A percentile compares a stretch with the other conserved stretches of the same genome.
These are phyloP conservation scores for Gambusia holbrooki DNA, from an alignment of 2,113 vertebrate species.

Conservation along the genomic window DNA sequence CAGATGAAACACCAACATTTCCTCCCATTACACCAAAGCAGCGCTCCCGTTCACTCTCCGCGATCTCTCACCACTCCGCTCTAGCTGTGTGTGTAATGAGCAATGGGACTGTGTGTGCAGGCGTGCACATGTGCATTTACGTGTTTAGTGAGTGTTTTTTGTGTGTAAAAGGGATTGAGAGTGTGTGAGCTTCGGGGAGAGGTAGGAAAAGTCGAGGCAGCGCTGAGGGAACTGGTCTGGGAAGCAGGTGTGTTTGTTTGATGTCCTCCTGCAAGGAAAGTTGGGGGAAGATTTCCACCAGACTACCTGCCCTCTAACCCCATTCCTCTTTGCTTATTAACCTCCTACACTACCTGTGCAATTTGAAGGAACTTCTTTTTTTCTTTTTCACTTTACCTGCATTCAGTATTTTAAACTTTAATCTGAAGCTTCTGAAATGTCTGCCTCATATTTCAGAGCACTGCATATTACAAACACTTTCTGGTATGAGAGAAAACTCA, in stretches of 20 bases:
- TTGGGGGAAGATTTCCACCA: constrained; percentile 52
- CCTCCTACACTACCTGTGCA: constrained; percentile 12
- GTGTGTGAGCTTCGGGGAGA: constrained; percentile 45
- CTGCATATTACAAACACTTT: background rate
- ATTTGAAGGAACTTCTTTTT: constrained; percentile 8
- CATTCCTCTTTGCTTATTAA: constrained; percentile 29
- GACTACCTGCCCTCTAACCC: constrained; percentile 42
- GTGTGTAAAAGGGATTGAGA: constrained; percentile 64
- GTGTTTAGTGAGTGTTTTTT: constrained; percentile 37
- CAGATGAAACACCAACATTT: constrained; percentile 93
- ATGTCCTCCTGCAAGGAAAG: constrained; percentile 59
- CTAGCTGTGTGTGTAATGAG: constrained; percentile 72
- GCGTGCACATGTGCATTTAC: constrained; percentile 18
- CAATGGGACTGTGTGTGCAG: constrained; percentile 57
- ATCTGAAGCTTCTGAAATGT: background rate
- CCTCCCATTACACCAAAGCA: constrained; percentile 86
- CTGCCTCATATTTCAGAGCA: background rate
- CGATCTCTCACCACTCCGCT: constrained; percentile 69
- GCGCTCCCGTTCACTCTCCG: constrained; percentile 57
- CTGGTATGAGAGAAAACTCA: background rate
- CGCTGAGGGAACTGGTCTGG: constrained; percentile 66
- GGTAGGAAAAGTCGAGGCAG: constrained; percentile 60
- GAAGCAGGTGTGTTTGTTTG: constrained; percentile 73
- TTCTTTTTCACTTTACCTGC: background rate
- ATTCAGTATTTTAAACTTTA: constrained; percentile 21